Evolutionary conservation across 1,140 invertebrate species (phyloP).

Genomic region (Drosophila ogumai): DNA sequence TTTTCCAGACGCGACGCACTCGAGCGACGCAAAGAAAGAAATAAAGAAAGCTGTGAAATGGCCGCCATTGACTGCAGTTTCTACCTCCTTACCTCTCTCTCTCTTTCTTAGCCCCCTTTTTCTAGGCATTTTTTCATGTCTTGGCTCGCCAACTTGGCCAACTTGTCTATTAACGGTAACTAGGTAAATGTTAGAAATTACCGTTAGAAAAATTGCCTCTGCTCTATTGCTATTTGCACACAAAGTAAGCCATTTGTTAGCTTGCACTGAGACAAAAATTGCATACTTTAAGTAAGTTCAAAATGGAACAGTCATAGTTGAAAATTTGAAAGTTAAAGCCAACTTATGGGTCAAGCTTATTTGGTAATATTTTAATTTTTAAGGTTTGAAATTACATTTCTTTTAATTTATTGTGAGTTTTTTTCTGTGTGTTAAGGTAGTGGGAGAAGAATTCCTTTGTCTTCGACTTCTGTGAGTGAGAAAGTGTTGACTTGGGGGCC

Average conservation of each 20-base stretch:
- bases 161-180: conserved; percentile 83
- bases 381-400: too few relatives aligned
- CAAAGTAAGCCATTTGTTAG: conserved; percentile 63
- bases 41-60: conserved; percentile 78
- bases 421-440: not conserved
- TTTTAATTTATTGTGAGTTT: not conserved
- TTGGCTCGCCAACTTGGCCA: conserved; percentile 77
- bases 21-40: conserved; percentile 46
- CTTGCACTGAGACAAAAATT: conserved; percentile 16
- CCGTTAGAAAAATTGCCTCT: conserved; percentile 79
- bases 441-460: conserved; percentile 29
- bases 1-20: conserved; percentile 61
- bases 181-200: conserved; percentile 80
- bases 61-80: conserved; percentile 54
- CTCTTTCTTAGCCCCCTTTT: conserved; percentile 3
- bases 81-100: not conserved
- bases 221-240: conserved; percentile 52
- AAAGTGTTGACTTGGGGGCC: conserved; percentile 46
- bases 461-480: conserved; percentile 31
- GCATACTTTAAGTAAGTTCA: not conserved
- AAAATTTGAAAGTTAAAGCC: conserved; percentile 1
- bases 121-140: conserved; percentile 69
- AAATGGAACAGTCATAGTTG: not conserved
- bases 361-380: not conserved
- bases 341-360: not conserved